Evolutionary conservation across 2,113 vertebrate species (phyloP).

Genomic region (Grammomys dolichurus): DNA sequence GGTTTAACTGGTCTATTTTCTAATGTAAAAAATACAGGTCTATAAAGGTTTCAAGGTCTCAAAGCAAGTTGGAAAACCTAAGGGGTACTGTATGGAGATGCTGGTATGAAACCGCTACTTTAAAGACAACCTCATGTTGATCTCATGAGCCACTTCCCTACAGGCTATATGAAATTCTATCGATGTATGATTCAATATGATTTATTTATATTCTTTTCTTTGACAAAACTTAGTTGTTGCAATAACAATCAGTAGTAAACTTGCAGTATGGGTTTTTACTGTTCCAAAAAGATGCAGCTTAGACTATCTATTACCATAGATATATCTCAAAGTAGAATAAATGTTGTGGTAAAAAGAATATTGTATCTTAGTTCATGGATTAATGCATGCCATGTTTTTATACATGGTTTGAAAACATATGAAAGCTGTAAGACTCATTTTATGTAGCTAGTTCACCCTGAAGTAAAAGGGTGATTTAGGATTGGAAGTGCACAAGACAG

Average conservation of each 20-base stretch:
- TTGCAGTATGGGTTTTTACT: background rate
- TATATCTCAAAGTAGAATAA: slow-evolving; percentile 28
- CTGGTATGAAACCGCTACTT: background rate
- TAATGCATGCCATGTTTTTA: slow-evolving; percentile 39
- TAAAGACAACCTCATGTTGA: background rate
- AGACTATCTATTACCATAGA: background rate
- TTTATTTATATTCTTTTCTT: slow-evolving; percentile 34
- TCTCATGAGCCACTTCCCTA: background rate
- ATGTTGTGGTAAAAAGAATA: slow-evolving; percentile 23
- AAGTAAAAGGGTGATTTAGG: background rate
- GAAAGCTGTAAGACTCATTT: slow-evolving; percentile 15
- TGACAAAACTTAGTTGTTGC: slow-evolving; percentile 32
- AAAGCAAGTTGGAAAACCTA: background rate
- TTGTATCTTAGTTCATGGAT: slow-evolving; percentile 29
- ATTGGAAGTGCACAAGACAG: background rate
- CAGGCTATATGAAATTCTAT: slow-evolving; percentile 18
- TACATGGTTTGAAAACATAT: slow-evolving; percentile 36
- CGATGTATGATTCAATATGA: background rate
- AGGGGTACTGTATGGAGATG: background rate
- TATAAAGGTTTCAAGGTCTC: background rate
- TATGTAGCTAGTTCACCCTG: background rate
- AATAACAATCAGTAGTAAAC: slow-evolving; percentile 40
- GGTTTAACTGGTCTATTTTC: background rate
- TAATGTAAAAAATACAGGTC: background rate
- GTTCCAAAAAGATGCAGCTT: background rate